A percentile compares a stretch with the other conserved stretches of the same genome.
These are phyloP conservation scores for Neodon shergylaensis DNA, from an alignment of 2,113 vertebrate species.

Conservation along the genomic window DNA sequence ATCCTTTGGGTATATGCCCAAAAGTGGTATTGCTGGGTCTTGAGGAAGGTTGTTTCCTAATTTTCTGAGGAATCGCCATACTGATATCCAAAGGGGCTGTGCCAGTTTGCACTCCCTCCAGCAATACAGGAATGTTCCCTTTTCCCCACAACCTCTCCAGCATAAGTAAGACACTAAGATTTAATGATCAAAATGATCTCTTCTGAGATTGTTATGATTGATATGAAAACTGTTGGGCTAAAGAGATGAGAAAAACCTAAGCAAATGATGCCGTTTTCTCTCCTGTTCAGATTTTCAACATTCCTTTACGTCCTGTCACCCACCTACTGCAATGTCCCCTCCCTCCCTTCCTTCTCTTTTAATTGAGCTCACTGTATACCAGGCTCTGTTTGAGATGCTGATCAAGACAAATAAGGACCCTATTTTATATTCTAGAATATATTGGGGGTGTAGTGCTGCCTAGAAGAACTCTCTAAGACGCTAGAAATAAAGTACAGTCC, in stretches of 20 bases:
- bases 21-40: too few relatives aligned
- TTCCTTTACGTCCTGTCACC: background rate
- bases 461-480: background rate
- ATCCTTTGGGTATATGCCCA: too few relatives aligned
- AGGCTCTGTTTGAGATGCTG: background rate
- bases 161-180: background rate
- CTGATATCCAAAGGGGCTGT: too few relatives aligned
- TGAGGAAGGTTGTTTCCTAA: too few relatives aligned
- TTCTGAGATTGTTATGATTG: background rate
- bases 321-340: background rate
- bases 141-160: too few relatives aligned
- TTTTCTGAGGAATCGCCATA: too few relatives aligned
- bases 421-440: background rate
- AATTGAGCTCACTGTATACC: background rate
- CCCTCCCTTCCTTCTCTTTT: background rate
- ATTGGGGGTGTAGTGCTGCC: background rate
- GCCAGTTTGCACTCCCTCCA: too few relatives aligned
- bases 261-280: background rate
- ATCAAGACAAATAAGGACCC: background rate
- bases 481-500: background rate
- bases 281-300: background rate
- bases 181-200: background rate
- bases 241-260: background rate
- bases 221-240: background rate
- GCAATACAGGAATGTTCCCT: too few relatives aligned